These are phyloP conservation scores for Neosilurus mollespiculum DNA, from an alignment of 2,797 vertebrate genomes.

Conservation along the genomic window DNA sequence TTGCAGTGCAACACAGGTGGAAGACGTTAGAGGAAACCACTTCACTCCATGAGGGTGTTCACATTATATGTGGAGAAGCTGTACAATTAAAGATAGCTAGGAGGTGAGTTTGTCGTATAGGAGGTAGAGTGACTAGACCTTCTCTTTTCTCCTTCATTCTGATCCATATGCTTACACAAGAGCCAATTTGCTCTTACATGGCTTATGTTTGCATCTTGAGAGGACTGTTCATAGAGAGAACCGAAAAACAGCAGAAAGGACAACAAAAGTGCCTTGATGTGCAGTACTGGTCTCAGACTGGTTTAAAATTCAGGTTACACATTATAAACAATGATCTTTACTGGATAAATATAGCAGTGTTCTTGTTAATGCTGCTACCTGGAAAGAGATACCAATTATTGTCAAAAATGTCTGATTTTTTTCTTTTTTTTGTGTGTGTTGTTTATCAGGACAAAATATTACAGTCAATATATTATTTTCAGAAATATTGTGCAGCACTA, in stretches of 20 bases:
- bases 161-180: constrained; percentile 18
- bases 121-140: constrained; percentile 70
- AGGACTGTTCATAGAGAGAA: constrained; percentile 51
- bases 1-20: constrained; percentile 61
- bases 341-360: constrained; percentile 8
- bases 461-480: not conserved
- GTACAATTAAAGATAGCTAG: constrained; percentile 51
- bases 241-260: constrained; percentile 39
- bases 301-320: constrained; percentile 41
- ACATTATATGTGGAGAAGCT: constrained; percentile 46
- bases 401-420: not conserved
- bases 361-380: not conserved
- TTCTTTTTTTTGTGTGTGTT: not conserved
- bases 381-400: not conserved
- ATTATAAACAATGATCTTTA: constrained; percentile 45
- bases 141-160: constrained; percentile 59
- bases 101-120: constrained; percentile 64
- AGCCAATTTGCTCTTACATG: constrained; percentile 44
- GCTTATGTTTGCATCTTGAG: constrained; percentile 53
- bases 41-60: constrained; percentile 47
- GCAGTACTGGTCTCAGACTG: constrained; percentile 45
- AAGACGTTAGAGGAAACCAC: constrained; percentile 54
- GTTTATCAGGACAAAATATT: constrained; percentile 15
- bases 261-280: constrained; percentile 48
- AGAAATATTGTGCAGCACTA: constrained; percentile 3